Conservation (phyloP, 1,140 invertebrate species). For the Hylaeus anthracinus region DNA sequence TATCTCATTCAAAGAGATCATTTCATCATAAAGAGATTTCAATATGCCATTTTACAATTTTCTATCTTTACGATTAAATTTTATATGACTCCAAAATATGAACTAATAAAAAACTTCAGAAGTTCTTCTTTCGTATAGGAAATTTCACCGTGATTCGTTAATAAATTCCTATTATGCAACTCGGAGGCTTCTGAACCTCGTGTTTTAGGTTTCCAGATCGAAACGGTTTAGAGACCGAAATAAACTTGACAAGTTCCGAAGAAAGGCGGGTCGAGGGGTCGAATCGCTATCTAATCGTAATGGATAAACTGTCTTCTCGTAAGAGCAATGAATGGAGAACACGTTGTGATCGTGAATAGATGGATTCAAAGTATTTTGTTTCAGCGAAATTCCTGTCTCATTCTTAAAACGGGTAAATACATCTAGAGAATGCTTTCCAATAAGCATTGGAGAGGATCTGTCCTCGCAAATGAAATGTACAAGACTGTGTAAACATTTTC, state of each 20-base stretch:
- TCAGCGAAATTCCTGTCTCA: neutral
- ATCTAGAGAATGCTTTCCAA: neutral
- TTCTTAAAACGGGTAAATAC: neutral
- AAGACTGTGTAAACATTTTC: neutral
- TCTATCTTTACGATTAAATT: neutral
- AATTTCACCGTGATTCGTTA: neutral
- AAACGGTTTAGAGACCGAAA: slow-evolving; percentile 59
- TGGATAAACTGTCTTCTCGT: slow-evolving; percentile 73
- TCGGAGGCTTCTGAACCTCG: neutral
- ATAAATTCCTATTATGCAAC: neutral
- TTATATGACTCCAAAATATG: neutral
- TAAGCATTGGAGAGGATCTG: neutral
- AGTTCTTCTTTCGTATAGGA: too few relatives aligned
- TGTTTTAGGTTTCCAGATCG: slow-evolving; percentile 15
- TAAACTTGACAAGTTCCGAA: slow-evolving; percentile 56
- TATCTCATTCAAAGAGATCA: too few relatives aligned
- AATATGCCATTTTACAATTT: neutral
- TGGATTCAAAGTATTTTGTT: neutral
- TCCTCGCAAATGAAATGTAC: neutral
- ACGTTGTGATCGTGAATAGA: slow-evolving; percentile 51
- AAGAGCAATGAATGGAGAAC: slow-evolving; percentile 71
- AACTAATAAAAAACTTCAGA: too few relatives aligned
- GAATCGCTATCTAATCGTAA: slow-evolving; percentile 74
- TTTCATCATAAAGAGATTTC: neutral
- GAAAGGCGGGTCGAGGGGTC: slow-evolving; percentile 75